Evolutionary conservation across 1,140 invertebrate species (phyloP), one percentile per base, ranked within the genome.

Genomic region (Temnothorax curvispinosus): DNA sequence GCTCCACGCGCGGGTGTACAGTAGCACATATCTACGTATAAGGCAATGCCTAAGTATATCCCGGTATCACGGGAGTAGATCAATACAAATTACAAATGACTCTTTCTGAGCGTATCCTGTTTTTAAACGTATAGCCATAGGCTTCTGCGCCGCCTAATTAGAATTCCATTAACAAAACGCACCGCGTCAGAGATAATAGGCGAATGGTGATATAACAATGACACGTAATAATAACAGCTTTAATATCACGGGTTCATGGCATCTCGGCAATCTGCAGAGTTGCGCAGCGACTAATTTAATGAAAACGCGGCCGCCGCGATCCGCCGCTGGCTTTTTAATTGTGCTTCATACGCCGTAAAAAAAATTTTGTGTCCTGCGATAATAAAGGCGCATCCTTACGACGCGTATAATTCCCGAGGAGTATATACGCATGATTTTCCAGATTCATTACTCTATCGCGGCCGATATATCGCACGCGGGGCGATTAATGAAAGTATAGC

Each of bases 291-390:
- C 60, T 88, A 88, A 88, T 87, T 88, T 88, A 86, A 88, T 88
- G 78, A 69, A 87, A 84, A 32, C 62, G 58, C 80, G 18, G 50
- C 60, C 54, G 69, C 78, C n/a, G 41, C 41, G 21, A 27, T 27
- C 27, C 27, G 60, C 65, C 65, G 58, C 58, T 47, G 81, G 80
- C 69, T 27, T 65, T 88, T 88, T 88, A 88, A 88, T 87, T 87
- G 84, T 62, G 64, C 58, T 88, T 86, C 86, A 87, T 87, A 65
- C 44, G 71, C 52, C 54, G 50, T 88, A 88, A 88, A 87, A 87
- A 84, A 85, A 75, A 86, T 32, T 32, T 86, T 47, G 13, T 15
- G 21, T 8, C n/a, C n/a, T 21, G 7, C 21, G 32, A 6, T 18
- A 18, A 27, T n/a, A 32, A 32, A 21, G 9, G 6, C 50, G 1